A percentile compares a stretch with the other conserved stretches of the same genome.
phyloP scores from a whole-genome alignment of 1,140 invertebrate genomes.

The Choristoneura fumiferana region DNA sequence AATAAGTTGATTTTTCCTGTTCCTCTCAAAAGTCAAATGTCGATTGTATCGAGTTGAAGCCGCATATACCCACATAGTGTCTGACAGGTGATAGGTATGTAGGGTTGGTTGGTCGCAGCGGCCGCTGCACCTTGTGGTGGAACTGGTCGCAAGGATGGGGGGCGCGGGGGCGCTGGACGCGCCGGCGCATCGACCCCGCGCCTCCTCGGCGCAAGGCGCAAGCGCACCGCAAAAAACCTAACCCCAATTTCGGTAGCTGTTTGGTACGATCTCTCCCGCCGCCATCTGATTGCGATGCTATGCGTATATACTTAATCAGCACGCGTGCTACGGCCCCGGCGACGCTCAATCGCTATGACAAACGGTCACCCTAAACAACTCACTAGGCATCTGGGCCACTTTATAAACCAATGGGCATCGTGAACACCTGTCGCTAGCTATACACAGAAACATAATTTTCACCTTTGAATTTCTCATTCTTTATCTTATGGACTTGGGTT shows the following conservation, averaged over 20 bases:
- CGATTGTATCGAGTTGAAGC: conserved; percentile 27
- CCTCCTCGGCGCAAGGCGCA: conserved; percentile 46
- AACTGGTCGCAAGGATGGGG: conserved; percentile 57
- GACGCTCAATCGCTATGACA: not conserved
- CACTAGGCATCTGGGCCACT: not conserved
- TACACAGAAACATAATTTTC: too few species aligned
- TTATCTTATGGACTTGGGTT: too few species aligned
- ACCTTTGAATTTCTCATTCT: too few species aligned
- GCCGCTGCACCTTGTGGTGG: conserved; percentile 67
- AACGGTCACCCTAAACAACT: not conserved
- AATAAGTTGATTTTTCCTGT: conserved; percentile 40
- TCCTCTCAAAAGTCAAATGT: conserved; percentile 38
- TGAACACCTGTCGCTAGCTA: not conserved
- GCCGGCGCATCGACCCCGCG: conserved; percentile 61
- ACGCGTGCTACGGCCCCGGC: conserved; percentile 38
- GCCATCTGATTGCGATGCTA: conserved; percentile 33
- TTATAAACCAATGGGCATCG: not conserved
- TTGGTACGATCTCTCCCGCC: conserved; percentile 53
- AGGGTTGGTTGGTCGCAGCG: conserved; percentile 55
- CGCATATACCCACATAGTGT: conserved; percentile 61
- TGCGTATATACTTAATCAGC: conserved; percentile 39
- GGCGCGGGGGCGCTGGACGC: conserved; percentile 28
- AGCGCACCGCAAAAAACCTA: conserved; percentile 63
- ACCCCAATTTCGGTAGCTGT: conserved; percentile 72
- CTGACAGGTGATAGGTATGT: conserved; percentile 74